phyloP scores from a whole-genome alignment of 2,888 invertebrate species.

The Eristalis arbustorum region DNA sequence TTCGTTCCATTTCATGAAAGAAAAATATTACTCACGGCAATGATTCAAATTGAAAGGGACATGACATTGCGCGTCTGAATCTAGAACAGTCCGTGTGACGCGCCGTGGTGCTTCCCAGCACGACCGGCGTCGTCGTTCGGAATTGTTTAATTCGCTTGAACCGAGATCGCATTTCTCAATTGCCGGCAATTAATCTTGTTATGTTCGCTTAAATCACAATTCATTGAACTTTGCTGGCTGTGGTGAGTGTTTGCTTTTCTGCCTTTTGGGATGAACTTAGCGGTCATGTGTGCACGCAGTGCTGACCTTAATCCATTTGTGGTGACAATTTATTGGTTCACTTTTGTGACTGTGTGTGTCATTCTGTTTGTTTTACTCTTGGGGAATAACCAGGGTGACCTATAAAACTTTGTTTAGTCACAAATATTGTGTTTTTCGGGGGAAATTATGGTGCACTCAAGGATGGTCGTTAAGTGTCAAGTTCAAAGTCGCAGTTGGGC shows the following conservation, averaged over 20 bases:
- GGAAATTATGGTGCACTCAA: background rate
- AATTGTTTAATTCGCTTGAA: slow-evolving; percentile 25
- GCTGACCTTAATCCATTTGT: slow-evolving; percentile 45
- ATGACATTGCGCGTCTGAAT: background rate
- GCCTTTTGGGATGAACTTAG: background rate
- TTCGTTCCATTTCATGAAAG: background rate
- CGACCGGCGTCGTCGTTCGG: background rate
- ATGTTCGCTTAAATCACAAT: slow-evolving; percentile 40
- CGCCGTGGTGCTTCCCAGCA: background rate
- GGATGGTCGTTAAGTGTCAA: background rate
- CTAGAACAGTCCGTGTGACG: background rate
- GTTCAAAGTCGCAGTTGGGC: background rate
- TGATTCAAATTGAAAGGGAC: background rate
- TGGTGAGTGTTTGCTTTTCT: background rate
- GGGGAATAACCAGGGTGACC: background rate
- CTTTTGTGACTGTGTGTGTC: background rate
- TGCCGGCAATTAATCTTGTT: slow-evolving; percentile 29
- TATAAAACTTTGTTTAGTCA: background rate
- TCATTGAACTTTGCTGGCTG: slow-evolving; percentile 41
- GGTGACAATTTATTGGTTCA: background rate
- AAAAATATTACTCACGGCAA: background rate
- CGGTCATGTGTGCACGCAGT: slow-evolving; percentile 8
- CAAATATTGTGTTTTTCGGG: background rate
- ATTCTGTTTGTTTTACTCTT: background rate
- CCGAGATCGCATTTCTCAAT: slow-evolving; percentile 16